These are phyloP conservation scores for Potorous gilbertii DNA, from an alignment of 2,797 vertebrate species.

Conservation along the genomic window DNA sequence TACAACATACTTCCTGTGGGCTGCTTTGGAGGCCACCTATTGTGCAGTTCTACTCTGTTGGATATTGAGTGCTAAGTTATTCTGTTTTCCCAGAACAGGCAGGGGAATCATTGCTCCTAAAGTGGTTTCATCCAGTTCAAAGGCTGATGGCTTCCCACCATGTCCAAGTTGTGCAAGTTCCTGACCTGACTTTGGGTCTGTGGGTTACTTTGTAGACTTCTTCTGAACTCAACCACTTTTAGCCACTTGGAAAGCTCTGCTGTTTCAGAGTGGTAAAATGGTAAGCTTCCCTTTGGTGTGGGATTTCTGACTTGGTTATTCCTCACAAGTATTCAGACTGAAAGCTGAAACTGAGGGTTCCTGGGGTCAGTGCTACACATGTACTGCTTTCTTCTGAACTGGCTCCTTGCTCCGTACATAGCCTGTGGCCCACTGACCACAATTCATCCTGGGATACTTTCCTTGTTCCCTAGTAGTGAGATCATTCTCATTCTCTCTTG, in stretches of 20 bases:
- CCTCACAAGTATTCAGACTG: neutral
- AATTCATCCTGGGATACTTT: neutral
- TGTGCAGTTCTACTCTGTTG: neutral
- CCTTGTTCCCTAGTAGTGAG: neutral
- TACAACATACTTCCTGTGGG: too few relatives aligned
- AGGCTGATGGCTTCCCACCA: neutral
- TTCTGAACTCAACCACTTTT: neutral
- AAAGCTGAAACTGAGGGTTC: neutral
- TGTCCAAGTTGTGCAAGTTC: neutral
- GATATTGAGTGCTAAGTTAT: neutral
- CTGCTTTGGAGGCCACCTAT: too few relatives aligned
- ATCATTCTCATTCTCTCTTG: neutral
- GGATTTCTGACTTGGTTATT: neutral
- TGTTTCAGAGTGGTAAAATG: neutral
- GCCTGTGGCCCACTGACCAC: neutral
- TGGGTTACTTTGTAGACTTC: neutral
- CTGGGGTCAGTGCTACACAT: neutral
- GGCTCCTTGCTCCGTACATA: neutral
- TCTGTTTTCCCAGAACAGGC: neutral
- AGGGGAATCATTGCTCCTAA: neutral
- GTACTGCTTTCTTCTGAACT: neutral
- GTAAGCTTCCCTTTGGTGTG: neutral
- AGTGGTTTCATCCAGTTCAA: neutral
- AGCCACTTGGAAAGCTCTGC: neutral
- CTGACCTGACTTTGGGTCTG: neutral